Evolutionary conservation across 2,113 vertebrate genomes (phyloP), one percentile per base, ranked within the genome.

Genomic region (Salminus brasiliensis): DNA sequence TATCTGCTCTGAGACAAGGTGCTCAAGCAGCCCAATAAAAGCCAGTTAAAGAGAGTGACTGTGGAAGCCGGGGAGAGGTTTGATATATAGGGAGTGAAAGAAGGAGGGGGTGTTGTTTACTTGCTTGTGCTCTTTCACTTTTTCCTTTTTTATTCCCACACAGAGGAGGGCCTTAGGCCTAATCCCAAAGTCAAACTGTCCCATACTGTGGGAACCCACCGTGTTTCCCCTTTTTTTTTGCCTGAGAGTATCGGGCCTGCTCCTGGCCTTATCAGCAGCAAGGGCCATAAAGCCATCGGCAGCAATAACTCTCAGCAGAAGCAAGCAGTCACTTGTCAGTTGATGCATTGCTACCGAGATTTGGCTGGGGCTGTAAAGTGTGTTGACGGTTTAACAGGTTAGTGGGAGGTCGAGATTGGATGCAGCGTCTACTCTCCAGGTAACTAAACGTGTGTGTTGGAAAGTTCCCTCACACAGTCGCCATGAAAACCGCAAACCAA

Each of bases 201-300:
- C 90, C 88, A 94, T 93, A 84, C 90, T 93, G 94, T 96, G 95
- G 94, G 96, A 97, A 97, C 89, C 93, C 92, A 92, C 75, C 93
- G 90, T 90, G 91, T 95, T 96, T 95, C 92, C 94, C 84, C 92
- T 94, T 93, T 95, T 93, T n/a, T 91, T 16, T 47, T 62, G 43
- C 73, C 63, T 76, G 68, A 43, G 76, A 85, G 47, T n/a, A 5
- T 63, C 55, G 29, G 25, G 73, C 52, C 49, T 60, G 43, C 79
- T 93, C 93, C 92, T 93, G 91, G 90, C 88, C 93, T 96, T 94
- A 96, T 96, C 93, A 94, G 92, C 84, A 86, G 81, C 87, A 86
- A 21, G 86, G 91, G 94, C 91, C 94, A 96, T 95, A 96, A 94
- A 94, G 92, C 85, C 91, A 96, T 95, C 88, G 91, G 91, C 91